A percentile compares a stretch with the other conserved stretches of the same genome.
Conservation (phyloP, 2,888 invertebrate species). For the Drosophila incognita region DNA sequence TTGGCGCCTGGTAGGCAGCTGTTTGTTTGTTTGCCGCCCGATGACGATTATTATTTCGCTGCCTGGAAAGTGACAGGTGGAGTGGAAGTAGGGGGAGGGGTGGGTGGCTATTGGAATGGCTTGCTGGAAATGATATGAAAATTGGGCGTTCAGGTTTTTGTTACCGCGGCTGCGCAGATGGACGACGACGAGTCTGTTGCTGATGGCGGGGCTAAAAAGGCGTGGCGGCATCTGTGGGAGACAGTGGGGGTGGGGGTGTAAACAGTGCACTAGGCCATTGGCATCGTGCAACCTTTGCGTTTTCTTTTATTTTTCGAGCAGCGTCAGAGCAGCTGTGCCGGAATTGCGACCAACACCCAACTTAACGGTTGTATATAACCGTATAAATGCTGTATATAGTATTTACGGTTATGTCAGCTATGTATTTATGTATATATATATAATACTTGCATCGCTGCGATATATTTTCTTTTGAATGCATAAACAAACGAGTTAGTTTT, state of each 20-base stretch:
- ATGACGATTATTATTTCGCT: slow-evolving; percentile 58
- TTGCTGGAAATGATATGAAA: not conserved
- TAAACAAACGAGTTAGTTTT: not conserved
- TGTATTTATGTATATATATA: not conserved
- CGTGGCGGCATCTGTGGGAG: slow-evolving; percentile 28
- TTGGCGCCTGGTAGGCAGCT: slow-evolving; percentile 78
- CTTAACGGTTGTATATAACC: slow-evolving; percentile 1
- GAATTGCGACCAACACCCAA: slow-evolving; percentile 51
- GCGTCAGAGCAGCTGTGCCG: slow-evolving; percentile 52
- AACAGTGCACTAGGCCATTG: slow-evolving; percentile 78
- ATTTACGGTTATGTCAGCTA: slow-evolving; percentile 48
- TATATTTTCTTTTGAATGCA: not conserved
- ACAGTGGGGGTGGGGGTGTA: slow-evolving; percentile 5
- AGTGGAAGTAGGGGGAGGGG: slow-evolving; percentile 1
- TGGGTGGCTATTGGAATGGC: not conserved
- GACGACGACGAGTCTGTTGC: slow-evolving; percentile 4
- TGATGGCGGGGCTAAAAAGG: slow-evolving; percentile 8
- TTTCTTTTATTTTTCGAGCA: slow-evolving; percentile 49
- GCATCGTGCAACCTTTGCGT: slow-evolving; percentile 71
- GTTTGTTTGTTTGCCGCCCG: slow-evolving; percentile 46
- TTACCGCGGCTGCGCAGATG: slow-evolving; percentile 65
- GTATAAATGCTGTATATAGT: slow-evolving; percentile 2
- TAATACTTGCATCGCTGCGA: not conserved
- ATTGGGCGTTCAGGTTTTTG: slow-evolving; percentile 75
- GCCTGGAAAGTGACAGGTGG: slow-evolving; percentile 61